phyloP scores from a whole-genome alignment of 2,888 invertebrate species.

The Julus scandinavius region DNA sequence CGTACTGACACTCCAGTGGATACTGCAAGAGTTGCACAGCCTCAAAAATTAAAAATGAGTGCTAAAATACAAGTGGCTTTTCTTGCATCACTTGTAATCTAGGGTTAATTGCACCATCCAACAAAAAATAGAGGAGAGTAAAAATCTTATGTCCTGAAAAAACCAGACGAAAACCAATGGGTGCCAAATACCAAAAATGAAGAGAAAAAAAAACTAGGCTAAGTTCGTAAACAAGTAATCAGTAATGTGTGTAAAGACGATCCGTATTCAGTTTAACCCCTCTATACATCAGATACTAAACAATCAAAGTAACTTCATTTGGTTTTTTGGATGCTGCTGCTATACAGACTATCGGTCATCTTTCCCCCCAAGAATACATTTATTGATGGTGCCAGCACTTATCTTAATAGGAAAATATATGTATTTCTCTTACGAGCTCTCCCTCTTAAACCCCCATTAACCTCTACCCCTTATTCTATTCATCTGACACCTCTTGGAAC shows the following conservation, averaged over 20 bases:
- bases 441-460: constrained; percentile 22
- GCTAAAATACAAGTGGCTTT: neutral
- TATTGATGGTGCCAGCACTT: constrained; percentile 38
- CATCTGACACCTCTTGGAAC: constrained; percentile 21
- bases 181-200: neutral
- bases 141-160: neutral
- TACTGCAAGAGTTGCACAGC: neutral
- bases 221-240: neutral
- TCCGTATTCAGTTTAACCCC: neutral
- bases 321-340: neutral
- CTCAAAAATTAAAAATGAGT: neutral
- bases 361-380: neutral
- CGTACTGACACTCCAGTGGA: neutral
- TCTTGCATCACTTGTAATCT: neutral
- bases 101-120: neutral
- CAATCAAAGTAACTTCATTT: neutral
- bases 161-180: neutral
- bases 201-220: neutral
- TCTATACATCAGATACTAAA: neutral
- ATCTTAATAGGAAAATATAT: constrained; percentile 35
- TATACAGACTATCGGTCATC: constrained; percentile 4
- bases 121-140: neutral
- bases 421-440: neutral
- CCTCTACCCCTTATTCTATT: constrained; percentile 35
- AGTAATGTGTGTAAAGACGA: neutral